Evolutionary conservation across 1,140 invertebrate species (phyloP), one percentile per base, ranked within the genome.

Genomic region (Hyposmocoma kahamanoa): DNA sequence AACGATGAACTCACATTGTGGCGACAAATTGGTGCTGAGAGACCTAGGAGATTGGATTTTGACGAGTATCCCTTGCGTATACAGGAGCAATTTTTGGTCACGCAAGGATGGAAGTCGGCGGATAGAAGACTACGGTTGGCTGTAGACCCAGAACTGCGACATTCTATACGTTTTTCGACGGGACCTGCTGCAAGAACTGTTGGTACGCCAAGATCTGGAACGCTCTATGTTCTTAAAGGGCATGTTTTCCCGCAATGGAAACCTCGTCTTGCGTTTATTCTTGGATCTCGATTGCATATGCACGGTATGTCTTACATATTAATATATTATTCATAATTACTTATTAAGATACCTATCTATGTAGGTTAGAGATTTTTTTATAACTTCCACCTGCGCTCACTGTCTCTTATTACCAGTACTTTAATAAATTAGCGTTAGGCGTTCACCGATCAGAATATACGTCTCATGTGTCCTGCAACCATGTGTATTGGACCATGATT

Each of bases 211-310:
- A 78, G 87, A 55, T 89, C 89, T 46, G 90, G 90, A 1, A 88
- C 88, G 41, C 78, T 89, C n/a, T 77, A 89, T 17, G 84, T 92
- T 17, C 71, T 92, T 30, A 92, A 92, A 69, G 91, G 91, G 28
- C 87, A 91, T 50, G 91, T 92, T 43, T 90, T 91, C 64, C 91
- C 91, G 8, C 90, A 91, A 69, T 92, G 90, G 90, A 90, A 90
- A 65, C 84, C 87, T 34, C 77, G 90, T 47, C 81, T 87, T 6
- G 81, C 91, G 4, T 87, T 90, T 50, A 80, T 92, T 50, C 82
- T 90, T 59, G 90, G 89, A 52, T 89, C 89, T n/a, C 82, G 88
- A 48, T 77, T 92, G 26, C 88, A 91, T 61, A 87, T 91, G 47
- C 90, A 87, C 49, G 76, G 77, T 80, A 55, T 46, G 72, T 46